Evolutionary conservation across 2,797 vertebrate genomes (phyloP).

Genomic region (Poliocrania exsul): DNA sequence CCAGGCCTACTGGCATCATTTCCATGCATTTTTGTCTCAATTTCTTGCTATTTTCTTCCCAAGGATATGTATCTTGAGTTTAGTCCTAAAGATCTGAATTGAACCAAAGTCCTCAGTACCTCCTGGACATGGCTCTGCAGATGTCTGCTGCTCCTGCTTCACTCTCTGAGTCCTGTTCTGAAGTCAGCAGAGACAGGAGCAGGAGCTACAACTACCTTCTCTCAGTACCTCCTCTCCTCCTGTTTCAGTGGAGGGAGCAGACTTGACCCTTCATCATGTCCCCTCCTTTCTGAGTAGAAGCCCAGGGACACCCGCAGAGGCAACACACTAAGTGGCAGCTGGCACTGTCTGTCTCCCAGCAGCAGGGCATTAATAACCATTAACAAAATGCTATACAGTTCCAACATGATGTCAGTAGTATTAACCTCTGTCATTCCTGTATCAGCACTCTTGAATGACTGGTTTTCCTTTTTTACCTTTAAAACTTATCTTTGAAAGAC

Average conservation of each 20-base stretch:
- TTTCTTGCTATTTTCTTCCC: background rate
- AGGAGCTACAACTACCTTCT: background rate
- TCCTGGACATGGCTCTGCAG: fast-evolving
- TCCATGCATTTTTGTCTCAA: background rate
- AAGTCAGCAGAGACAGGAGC: background rate
- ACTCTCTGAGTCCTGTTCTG: background rate
- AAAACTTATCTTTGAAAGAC: slow-evolving; percentile 12
- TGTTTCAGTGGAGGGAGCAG: background rate
- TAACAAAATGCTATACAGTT: slow-evolving; percentile 46
- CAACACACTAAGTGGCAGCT: slow-evolving; percentile 21
- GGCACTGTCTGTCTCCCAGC: slow-evolving; percentile 59
- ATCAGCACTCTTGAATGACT: background rate
- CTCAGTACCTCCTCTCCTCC: background rate
- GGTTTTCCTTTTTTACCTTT: background rate
- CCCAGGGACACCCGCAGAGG: background rate
- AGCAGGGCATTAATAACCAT: slow-evolving; percentile 62
- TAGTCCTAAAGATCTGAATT: background rate
- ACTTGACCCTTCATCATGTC: background rate
- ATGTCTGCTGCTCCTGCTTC: background rate
- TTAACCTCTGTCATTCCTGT: slow-evolving; percentile 51
- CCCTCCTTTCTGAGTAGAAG: background rate
- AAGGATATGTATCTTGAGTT: background rate
- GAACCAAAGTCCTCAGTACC: background rate
- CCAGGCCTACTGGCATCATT: background rate
- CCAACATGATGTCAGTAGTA: slow-evolving; percentile 53